Evolutionary conservation across 2,797 vertebrate species (phyloP).

Genomic region (Triplophysa yarkandensis): DNA sequence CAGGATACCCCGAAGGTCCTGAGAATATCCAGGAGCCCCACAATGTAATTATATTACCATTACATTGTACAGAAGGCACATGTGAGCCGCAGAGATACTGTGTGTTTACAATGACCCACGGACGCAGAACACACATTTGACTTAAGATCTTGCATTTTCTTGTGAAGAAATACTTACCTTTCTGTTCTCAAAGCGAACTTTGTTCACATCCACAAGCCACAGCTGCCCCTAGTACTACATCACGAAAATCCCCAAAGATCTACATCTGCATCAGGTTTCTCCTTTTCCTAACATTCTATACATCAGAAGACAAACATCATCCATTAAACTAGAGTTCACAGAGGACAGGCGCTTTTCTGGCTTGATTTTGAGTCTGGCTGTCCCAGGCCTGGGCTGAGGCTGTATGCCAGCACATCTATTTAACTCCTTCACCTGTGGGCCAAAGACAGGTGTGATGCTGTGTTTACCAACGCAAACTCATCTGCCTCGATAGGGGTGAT

Average conservation of each 20-base stretch:
- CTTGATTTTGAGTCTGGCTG: slow-evolving; percentile 18
- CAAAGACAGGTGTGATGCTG: slow-evolving; percentile 71
- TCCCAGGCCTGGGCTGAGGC: not conserved
- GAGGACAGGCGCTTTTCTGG: slow-evolving; percentile 24
- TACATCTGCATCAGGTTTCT: slow-evolving; percentile 17
- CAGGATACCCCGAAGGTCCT: not conserved
- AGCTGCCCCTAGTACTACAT: not conserved
- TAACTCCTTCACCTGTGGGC: slow-evolving; percentile 66
- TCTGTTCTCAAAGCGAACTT: not conserved
- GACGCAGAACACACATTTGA: not conserved
- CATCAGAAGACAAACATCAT: slow-evolving; percentile 27
- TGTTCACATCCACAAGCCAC: not conserved
- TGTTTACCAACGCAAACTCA: slow-evolving; percentile 55
- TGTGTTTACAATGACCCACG: not conserved
- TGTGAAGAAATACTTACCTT: not conserved
- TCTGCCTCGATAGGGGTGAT: slow-evolving; percentile 67
- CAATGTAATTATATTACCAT: not conserved
- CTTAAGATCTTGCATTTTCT: not conserved
- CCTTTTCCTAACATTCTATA: slow-evolving; percentile 17
- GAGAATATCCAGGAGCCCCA: not conserved
- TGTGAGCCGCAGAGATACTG: not conserved
- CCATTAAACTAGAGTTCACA: slow-evolving; percentile 39
- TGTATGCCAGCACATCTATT: slow-evolving; percentile 42
- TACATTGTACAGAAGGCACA: not conserved
- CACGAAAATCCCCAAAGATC: slow-evolving; percentile 9